Conservation (phyloP, 2,797 vertebrate genomes). For the Coregonus suidteri region DNA sequence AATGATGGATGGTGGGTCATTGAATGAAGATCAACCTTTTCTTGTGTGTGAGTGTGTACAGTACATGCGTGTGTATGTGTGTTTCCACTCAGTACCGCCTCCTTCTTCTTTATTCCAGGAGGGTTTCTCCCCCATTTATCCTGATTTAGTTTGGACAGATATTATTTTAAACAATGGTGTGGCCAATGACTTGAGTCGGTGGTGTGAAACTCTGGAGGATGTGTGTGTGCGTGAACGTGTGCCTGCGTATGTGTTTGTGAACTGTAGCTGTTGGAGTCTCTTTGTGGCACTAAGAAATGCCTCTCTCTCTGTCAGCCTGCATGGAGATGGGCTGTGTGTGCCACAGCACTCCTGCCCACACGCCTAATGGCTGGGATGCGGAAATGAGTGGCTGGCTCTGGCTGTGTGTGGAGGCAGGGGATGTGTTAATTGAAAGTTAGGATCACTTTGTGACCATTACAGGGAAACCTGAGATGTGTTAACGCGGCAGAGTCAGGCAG, state of each 20-base stretch:
- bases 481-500: slow-evolving; percentile 80
- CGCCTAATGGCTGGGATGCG: slow-evolving; percentile 73
- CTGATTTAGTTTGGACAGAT: slow-evolving; percentile 67
- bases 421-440: slow-evolving; percentile 88
- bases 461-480: slow-evolving; percentile 88
- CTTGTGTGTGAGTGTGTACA: slow-evolving; percentile 34
- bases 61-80: slow-evolving; percentile 38
- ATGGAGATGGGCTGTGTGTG: slow-evolving; percentile 48
- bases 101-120: background rate
- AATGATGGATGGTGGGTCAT: slow-evolving; percentile 67
- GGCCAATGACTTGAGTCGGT: background rate
- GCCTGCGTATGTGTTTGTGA: slow-evolving; percentile 62
- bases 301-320: slow-evolving; percentile 58
- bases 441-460: slow-evolving; percentile 90
- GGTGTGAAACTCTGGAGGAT: slow-evolving; percentile 36
- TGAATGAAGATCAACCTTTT: slow-evolving; percentile 71
- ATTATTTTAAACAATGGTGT: slow-evolving; percentile 58
- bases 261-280: slow-evolving; percentile 43
- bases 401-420: slow-evolving; percentile 64
- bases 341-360: slow-evolving; percentile 71
- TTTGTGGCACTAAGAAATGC: background rate
- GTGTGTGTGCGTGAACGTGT: background rate
- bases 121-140: slow-evolving; percentile 63
- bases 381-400: slow-evolving; percentile 64
- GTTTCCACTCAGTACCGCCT: background rate